These are phyloP conservation scores for Ectropis crepuscularia DNA, from an alignment of 2,888 invertebrate species.

Conservation along the genomic window DNA sequence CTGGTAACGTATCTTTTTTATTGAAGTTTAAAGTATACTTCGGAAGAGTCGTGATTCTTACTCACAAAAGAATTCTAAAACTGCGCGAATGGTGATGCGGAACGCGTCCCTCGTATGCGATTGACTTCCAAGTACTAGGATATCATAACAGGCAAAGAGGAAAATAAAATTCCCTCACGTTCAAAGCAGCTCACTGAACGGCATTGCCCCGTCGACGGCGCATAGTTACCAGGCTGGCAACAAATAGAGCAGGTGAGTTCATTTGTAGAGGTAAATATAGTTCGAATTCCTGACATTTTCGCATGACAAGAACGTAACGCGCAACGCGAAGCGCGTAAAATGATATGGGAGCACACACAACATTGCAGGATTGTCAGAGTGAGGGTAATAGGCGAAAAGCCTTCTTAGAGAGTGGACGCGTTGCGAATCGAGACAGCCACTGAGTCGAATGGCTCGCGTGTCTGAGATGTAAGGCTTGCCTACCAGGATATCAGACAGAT, in stretches of 20 bases:
- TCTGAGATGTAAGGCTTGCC: constrained; percentile 49
- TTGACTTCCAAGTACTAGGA: constrained; percentile 66
- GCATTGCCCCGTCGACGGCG: constrained; percentile 33
- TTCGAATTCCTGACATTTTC: neutral
- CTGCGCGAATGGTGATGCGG: constrained; percentile 45
- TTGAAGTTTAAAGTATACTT: neutral
- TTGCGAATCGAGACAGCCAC: constrained; percentile 45
- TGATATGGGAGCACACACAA: neutral
- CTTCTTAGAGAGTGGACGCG: constrained; percentile 54
- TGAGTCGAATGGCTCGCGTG: constrained; percentile 55
- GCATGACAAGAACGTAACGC: constrained; percentile 37
- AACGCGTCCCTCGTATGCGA: constrained; percentile 70
- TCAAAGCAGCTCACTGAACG: constrained; percentile 31
- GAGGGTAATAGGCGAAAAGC: constrained; percentile 47
- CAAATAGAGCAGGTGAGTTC: constrained; percentile 26
- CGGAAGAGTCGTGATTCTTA: neutral
- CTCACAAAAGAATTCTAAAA: constrained; percentile 40
- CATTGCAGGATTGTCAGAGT: neutral
- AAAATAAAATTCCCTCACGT: constrained; percentile 44
- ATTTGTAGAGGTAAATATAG: constrained; percentile 3
- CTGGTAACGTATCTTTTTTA: neutral
- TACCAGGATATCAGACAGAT: constrained; percentile 60
- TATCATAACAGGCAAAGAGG: constrained; percentile 49
- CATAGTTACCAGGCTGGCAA: constrained; percentile 38
- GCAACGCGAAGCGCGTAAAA: constrained; percentile 30